Conservation (phyloP, 2,113 vertebrate genomes). For the Sclerurus mexicanus region DNA sequence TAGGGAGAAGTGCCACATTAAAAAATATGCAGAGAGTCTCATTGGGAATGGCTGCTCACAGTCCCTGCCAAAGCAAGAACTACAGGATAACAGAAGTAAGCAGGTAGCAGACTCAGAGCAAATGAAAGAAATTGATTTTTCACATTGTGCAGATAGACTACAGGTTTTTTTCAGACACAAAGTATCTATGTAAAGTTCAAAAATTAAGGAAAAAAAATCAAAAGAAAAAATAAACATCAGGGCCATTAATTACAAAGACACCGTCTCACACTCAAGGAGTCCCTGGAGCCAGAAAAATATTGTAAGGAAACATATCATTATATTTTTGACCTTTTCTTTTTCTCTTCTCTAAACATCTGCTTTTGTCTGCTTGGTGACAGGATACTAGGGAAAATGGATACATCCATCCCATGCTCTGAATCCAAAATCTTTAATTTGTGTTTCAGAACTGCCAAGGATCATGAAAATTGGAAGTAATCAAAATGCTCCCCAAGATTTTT, state of each 20-base stretch:
- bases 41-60: background rate
- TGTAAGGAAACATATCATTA: background rate
- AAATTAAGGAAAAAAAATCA: background rate
- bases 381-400: background rate
- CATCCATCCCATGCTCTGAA: background rate
- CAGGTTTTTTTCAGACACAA: background rate
- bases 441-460: background rate
- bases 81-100: background rate
- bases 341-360: background rate
- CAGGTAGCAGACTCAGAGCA: background rate
- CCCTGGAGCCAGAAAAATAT: background rate
- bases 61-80: background rate
- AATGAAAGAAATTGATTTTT: background rate
- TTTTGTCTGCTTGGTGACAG: background rate
- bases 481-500: background rate
- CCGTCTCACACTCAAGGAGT: background rate
- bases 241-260: background rate
- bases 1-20: background rate
- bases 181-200: background rate
- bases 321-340: conserved; percentile 24
- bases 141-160: background rate
- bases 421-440: background rate
- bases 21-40: background rate
- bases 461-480: background rate
- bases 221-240: background rate